phyloP scores from a whole-genome alignment of 2,888 invertebrate species.

The Neria commutata region DNA sequence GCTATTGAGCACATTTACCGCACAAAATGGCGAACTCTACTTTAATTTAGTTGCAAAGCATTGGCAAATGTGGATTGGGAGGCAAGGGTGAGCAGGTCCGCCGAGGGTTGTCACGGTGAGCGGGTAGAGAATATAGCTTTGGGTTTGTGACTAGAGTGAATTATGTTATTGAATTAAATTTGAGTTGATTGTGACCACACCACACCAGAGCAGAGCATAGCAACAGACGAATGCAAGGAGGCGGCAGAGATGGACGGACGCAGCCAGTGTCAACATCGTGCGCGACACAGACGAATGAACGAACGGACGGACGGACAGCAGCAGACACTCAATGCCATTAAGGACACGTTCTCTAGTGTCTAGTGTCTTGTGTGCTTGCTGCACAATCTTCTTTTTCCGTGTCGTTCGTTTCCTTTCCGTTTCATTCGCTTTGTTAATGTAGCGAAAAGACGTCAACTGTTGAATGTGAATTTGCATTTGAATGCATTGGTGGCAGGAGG shows the following conservation, averaged over 20 bases:
- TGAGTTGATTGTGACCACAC: constrained; percentile 51
- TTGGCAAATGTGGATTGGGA: constrained; percentile 17
- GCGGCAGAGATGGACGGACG: constrained; percentile 5
- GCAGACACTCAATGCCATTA: constrained; percentile 32
- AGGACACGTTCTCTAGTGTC: constrained; percentile 40
- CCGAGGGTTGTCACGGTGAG: background rate
- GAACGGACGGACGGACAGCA: background rate
- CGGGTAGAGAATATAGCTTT: constrained; percentile 6
- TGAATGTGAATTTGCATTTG: constrained; percentile 38
- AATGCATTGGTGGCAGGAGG: constrained; percentile 4
- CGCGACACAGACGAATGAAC: constrained; percentile 20
- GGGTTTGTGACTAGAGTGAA: constrained; percentile 43
- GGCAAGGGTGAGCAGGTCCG: background rate
- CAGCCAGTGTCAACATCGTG: constrained; percentile 4
- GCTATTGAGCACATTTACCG: constrained; percentile 32
- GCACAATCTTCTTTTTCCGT: constrained; percentile 43
- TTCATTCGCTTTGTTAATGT: constrained; percentile 57
- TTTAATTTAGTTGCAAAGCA: constrained; percentile 45
- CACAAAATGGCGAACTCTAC: constrained; percentile 33
- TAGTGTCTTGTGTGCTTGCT: constrained; percentile 31
- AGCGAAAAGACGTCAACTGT: constrained; percentile 55
- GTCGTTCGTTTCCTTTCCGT: constrained; percentile 53
- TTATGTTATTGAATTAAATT: constrained; percentile 58
- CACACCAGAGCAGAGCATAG: constrained; percentile 49
- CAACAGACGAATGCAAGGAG: constrained; percentile 37